These are phyloP conservation scores for Serilophus lunatus DNA, from an alignment of 2,113 vertebrate species.

Conservation along the genomic window DNA sequence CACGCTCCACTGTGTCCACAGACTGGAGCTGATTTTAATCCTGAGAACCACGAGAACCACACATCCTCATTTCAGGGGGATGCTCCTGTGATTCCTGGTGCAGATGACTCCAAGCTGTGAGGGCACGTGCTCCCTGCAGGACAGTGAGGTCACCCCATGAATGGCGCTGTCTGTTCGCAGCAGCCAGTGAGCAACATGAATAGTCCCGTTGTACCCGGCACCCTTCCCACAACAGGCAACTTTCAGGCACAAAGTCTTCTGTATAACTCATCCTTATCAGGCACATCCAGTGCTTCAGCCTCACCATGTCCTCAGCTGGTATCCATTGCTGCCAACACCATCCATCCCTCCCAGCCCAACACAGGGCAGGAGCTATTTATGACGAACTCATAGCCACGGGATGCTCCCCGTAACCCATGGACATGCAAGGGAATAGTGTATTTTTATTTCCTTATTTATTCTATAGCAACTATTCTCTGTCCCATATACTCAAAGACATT, in stretches of 20 bases:
- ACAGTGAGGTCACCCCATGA: background rate
- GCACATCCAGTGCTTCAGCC: background rate
- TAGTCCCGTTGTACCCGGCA: background rate
- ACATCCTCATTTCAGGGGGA: background rate
- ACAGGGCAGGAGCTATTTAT: background rate
- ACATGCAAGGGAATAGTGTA: background rate
- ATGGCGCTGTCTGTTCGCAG: background rate
- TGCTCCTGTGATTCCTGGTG: background rate
- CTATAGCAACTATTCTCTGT: background rate
- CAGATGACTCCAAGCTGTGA: background rate
- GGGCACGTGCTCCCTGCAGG: background rate
- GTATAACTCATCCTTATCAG: background rate
- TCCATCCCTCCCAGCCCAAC: background rate
- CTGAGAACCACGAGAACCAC: background rate
- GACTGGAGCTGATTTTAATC: background rate
- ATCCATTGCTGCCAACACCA: background rate
- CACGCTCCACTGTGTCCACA: background rate
- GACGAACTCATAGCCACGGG: background rate
- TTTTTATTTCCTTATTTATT: background rate
- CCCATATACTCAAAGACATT: background rate
- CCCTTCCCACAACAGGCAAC: background rate
- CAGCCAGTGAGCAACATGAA: background rate
- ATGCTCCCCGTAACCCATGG: background rate
- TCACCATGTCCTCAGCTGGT: background rate
- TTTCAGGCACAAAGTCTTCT: background rate